Conservation (phyloP, 2,888 invertebrate species). For the Conchocele bisecta region DNA sequence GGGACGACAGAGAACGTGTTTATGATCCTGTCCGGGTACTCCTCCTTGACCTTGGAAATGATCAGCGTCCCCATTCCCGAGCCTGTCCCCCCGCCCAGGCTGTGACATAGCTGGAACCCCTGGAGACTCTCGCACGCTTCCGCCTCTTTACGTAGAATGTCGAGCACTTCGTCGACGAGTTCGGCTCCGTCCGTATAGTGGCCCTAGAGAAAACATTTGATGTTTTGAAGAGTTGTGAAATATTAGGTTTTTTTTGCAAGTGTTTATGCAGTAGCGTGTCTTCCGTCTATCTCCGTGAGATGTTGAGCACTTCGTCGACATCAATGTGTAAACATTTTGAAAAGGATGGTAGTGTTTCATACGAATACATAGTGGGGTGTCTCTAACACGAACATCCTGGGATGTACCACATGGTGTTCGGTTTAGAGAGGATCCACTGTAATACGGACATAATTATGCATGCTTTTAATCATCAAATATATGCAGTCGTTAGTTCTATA, state of each 20-base stretch:
- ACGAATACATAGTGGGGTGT: no score
- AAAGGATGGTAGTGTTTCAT: no score
- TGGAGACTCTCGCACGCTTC: constrained; percentile 92
- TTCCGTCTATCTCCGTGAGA: constrained; percentile 80
- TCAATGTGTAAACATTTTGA: no score
- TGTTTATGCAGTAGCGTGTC: no score
- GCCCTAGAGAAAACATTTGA: constrained; percentile 86
- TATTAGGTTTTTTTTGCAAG: no score
- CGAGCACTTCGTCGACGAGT: constrained; percentile 85
- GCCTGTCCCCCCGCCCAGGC: constrained; percentile 86
- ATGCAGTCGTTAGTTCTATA: no score
- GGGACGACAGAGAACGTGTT: constrained; percentile 97
- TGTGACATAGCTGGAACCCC: constrained; percentile 85
- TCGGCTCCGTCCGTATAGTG: constrained; percentile 94
- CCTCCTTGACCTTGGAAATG: constrained; percentile 71
- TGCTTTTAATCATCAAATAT: no score
- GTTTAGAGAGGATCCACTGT: no score
- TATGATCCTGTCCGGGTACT: constrained; percentile 85
- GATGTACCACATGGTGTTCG: no score
- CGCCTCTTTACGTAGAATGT: constrained; percentile 89
- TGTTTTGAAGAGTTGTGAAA: no score
- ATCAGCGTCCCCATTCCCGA: constrained; percentile 73
- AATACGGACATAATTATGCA: no score
- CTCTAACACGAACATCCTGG: no score
- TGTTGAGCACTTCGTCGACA: constrained; percentile 82